phyloP scores from a whole-genome alignment of 2,797 vertebrate species.

The Sebastes itinus region DNA sequence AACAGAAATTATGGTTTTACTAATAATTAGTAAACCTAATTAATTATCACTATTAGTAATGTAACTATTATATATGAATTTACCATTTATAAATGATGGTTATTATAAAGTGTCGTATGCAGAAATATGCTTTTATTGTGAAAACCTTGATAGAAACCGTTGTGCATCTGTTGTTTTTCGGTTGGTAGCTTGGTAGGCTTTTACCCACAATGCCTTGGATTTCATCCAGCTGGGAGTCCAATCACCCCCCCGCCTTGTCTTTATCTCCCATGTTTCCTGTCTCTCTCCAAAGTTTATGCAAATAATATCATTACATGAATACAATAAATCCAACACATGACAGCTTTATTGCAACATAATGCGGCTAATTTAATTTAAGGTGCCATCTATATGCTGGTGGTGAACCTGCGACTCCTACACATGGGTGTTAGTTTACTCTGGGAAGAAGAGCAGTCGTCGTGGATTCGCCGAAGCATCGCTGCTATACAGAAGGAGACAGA shows the following conservation, averaged over 20 bases:
- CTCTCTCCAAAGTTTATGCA: conserved; percentile 36
- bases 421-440: conserved; percentile 25
- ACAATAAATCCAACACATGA: conserved; percentile 56
- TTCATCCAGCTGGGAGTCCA: background rate
- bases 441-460: conserved; percentile 7
- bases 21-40: too few relatives aligned
- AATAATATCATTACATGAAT: conserved; percentile 16
- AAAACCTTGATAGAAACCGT: background rate
- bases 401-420: conserved; percentile 41
- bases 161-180: background rate
- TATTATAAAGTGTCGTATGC: too few relatives aligned
- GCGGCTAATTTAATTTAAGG: conserved; percentile 61
- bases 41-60: too few relatives aligned
- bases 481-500: conserved; percentile 5
- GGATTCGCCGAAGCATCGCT: conserved; percentile 8
- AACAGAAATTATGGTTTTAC: too few relatives aligned
- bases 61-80: too few relatives aligned
- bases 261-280: background rate
- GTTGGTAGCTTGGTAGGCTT: background rate
- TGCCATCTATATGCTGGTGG: conserved; percentile 46
- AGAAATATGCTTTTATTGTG: background rate
- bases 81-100: too few relatives aligned
- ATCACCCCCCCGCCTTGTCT: background rate
- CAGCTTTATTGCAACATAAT: conserved; percentile 54
- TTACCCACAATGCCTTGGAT: background rate